A percentile compares a stretch with the other conserved stretches of the same genome.
phyloP scores from a whole-genome alignment of 2,888 invertebrate species.

The Trichopoda pennipes region DNA sequence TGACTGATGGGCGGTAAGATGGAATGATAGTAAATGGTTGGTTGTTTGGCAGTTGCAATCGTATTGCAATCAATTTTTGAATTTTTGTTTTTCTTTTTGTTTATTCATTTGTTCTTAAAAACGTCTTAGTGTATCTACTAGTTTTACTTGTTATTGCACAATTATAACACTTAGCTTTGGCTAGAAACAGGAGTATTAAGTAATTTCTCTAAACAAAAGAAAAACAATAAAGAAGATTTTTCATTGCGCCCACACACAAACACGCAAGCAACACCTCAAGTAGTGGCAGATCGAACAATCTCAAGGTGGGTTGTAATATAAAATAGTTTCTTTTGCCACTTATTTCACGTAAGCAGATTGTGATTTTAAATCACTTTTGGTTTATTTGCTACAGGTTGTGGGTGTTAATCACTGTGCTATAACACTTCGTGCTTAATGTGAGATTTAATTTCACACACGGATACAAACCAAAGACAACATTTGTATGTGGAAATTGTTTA shows the following conservation, averaged over 20 bases:
- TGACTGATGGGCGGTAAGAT: slow-evolving; percentile 57
- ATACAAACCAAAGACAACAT: not conserved
- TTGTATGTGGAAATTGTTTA: slow-evolving; percentile 16
- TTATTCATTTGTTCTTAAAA: slow-evolving; percentile 33
- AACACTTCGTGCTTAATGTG: not conserved
- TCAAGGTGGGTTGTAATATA: slow-evolving; percentile 26
- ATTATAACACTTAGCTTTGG: slow-evolving; percentile 55
- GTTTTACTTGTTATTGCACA: slow-evolving; percentile 55
- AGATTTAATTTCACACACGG: slow-evolving; percentile 24
- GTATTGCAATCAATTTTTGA: slow-evolving; percentile 20
- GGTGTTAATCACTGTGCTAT: slow-evolving; percentile 48
- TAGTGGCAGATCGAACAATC: not conserved
- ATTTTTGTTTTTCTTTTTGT: not conserved
- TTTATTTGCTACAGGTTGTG: slow-evolving; percentile 28
- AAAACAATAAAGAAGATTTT: slow-evolving; percentile 15
- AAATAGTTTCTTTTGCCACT: slow-evolving; percentile 33
- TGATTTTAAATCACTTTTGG: slow-evolving; percentile 27
- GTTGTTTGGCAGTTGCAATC: slow-evolving; percentile 31
- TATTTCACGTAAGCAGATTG: slow-evolving; percentile 9
- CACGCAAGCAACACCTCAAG: slow-evolving; percentile 29
- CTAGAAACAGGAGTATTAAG: slow-evolving; percentile 13
- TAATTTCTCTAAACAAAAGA: not conserved
- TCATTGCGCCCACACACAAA: slow-evolving; percentile 48
- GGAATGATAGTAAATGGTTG: slow-evolving; percentile 43
- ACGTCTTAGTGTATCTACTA: slow-evolving; percentile 55